Percentiles rank a stretch among this genome's conserved stretches.
Evolutionary conservation across 2,888 invertebrate species (phyloP).

Genomic region (Platycheirus rosarum): DNA sequence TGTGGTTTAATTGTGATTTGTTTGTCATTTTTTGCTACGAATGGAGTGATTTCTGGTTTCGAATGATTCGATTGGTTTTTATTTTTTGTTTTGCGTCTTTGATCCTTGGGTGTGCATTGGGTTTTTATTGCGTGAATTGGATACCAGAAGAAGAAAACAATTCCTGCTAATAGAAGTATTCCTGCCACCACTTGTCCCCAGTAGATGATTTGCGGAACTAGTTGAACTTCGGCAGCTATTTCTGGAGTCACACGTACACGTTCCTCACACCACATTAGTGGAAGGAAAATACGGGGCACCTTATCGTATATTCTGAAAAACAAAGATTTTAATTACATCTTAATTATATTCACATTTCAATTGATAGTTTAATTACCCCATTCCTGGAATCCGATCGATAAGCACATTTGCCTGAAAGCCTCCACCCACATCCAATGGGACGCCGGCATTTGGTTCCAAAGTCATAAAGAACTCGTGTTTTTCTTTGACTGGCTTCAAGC

Average conservation of each 20-base stretch:
- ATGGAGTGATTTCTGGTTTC: constrained; percentile 37
- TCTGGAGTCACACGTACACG: constrained; percentile 85
- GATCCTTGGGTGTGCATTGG: constrained; percentile 51
- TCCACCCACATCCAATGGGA: constrained; percentile 90
- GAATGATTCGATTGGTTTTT: constrained; percentile 35
- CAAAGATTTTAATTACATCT: too few relatives aligned
- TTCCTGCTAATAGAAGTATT: constrained; percentile 82
- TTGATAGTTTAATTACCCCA: too few relatives aligned
- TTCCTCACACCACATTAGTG: constrained; percentile 91
- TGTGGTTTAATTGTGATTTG: constrained; percentile 49
- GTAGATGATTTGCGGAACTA: constrained; percentile 84
- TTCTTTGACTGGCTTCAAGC: constrained; percentile 87
- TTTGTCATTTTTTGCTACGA: constrained; percentile 43
- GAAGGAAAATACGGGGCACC: constrained; percentile 87
- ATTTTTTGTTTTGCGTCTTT: constrained; percentile 43
- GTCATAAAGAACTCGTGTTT: constrained; percentile 90
- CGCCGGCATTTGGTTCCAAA: constrained; percentile 89
- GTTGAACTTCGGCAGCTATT: constrained; percentile 84
- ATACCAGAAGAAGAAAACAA: constrained; percentile 80
- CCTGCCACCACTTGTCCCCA: constrained; percentile 84
- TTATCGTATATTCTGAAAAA: constrained; percentile 85
- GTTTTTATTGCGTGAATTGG: constrained; percentile 75
- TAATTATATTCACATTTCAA: too few relatives aligned
- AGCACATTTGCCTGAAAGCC: constrained; percentile 91
- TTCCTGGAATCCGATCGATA: constrained; percentile 85